Evolutionary conservation across 1,140 invertebrate species (phyloP), one percentile per base, ranked within the genome.

Genomic region (Steinernema khuongi): DNA sequence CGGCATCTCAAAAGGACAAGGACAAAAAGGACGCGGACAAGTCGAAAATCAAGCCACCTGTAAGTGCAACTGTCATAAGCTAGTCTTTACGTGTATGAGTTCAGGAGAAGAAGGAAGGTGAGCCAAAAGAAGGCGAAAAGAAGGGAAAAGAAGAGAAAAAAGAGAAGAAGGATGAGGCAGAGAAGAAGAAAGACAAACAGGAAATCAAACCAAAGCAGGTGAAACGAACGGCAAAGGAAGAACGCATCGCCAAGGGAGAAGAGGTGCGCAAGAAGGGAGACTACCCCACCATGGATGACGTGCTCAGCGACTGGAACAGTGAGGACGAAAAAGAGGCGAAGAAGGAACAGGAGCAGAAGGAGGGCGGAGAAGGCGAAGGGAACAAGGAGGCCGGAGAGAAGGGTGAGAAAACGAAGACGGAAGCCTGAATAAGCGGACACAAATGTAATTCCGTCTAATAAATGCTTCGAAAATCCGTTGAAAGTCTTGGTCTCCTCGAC

Each of bases 261-360:
- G 19, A 60, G 26, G 50, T 60, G 26, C 50, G 50, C 14, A 22
- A 22, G 19, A 60, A 7, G 7, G 50, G 50, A 7, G 50, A 60
- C 22, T 60, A 60, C 22, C 50, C 50, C 4, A 60, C 50, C 4
- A 60, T 60, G 50, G 50, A 60, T 22, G 50, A 60, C 50, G 50
- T 60, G 14, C 7, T 60, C 50, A 60, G 50, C 50, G 50, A 60
- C 26, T 60, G 50, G 50, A 60, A 22, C 50, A 14, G 7, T 26
- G 50, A 60, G 50, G 50, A 60, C 7, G 50, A 22, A 26, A 22
- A 60, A 22, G 50, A 60, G 50, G 50, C 50, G 50, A 60, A 60
- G 50, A 60, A 60, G 14, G 50, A 22, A 14, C 14, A 22, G 14
- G 19, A 60, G 50, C 14, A 60, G 50, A 60, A 60, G 19, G 50